These are phyloP conservation scores for Leucoraja ocellata DNA, from an alignment of 2,797 vertebrate species.

Conservation along the genomic window DNA sequence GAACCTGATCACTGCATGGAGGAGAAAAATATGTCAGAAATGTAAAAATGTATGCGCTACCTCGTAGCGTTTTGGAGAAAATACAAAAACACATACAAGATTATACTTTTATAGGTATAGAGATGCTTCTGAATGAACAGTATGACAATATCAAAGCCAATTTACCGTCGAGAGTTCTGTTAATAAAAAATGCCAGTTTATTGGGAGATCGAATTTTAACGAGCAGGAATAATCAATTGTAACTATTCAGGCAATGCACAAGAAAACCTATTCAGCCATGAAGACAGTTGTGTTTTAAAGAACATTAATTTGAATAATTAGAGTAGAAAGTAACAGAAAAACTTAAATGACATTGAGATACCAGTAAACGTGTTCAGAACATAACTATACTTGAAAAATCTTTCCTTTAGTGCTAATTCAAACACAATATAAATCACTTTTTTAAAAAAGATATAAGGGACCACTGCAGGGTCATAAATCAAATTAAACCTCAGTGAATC, in stretches of 20 bases:
- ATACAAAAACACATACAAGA: no score
- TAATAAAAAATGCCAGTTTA: not conserved
- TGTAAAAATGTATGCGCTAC: no score
- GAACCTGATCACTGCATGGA: no score
- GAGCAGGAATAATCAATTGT: not conserved
- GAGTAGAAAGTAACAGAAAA: not conserved
- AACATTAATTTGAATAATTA: not conserved
- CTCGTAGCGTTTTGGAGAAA: no score
- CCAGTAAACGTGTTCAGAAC: not conserved
- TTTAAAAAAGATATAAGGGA: not conserved
- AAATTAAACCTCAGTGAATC: not conserved
- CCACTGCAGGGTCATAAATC: not conserved
- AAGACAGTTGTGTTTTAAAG: not conserved
- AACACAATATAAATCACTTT: not conserved
- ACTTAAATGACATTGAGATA: not conserved
- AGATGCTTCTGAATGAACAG: not conserved
- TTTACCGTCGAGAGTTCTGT: not conserved
- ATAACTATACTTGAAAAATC: not conserved
- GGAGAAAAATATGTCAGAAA: no score
- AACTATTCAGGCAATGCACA: not conserved
- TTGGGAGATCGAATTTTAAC: conserved; percentile 4
- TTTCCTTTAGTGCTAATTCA: no score
- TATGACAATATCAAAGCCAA: not conserved
- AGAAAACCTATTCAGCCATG: not conserved
- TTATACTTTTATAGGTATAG: no score